phyloP scores from a whole-genome alignment of 2,888 invertebrate genomes.

The Molorchus minor region DNA sequence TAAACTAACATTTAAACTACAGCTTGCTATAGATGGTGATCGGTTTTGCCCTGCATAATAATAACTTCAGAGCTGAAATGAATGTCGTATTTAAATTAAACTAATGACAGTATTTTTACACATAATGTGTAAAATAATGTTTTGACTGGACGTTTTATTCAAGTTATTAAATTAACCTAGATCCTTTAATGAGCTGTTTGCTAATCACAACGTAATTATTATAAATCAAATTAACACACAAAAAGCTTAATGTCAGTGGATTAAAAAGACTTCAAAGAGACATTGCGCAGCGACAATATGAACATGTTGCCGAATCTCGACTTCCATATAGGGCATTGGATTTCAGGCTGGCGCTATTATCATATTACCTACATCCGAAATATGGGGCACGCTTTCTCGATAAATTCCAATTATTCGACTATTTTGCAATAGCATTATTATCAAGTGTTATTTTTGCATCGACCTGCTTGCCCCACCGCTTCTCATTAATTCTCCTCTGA shows the following conservation, averaged over 20 bases:
- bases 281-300: constrained; percentile 25
- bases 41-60: too few species aligned
- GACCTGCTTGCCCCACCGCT: constrained; percentile 5
- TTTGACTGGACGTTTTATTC: background rate
- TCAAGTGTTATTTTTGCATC: constrained; percentile 25
- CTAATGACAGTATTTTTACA: background rate
- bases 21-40: too few species aligned
- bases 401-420: constrained; percentile 33
- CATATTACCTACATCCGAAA: constrained; percentile 31
- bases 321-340: constrained; percentile 38
- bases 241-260: constrained; percentile 13
- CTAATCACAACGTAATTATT: background rate
- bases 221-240: constrained; percentile 7
- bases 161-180: constrained; percentile 5
- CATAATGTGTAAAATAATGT: too few species aligned
- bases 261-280: constrained; percentile 18
- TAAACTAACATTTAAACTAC: too few species aligned
- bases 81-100: background rate
- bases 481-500: constrained; percentile 35
- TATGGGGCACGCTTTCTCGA: constrained; percentile 36
- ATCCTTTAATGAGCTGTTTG: constrained; percentile 9
- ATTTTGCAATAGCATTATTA: constrained; percentile 34
- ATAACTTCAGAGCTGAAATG: too few species aligned
- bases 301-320: constrained; percentile 32
- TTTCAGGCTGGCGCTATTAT: constrained; percentile 36